phyloP scores from a whole-genome alignment of 2,113 vertebrate genomes.

The Neopipo cinnamomea region DNA sequence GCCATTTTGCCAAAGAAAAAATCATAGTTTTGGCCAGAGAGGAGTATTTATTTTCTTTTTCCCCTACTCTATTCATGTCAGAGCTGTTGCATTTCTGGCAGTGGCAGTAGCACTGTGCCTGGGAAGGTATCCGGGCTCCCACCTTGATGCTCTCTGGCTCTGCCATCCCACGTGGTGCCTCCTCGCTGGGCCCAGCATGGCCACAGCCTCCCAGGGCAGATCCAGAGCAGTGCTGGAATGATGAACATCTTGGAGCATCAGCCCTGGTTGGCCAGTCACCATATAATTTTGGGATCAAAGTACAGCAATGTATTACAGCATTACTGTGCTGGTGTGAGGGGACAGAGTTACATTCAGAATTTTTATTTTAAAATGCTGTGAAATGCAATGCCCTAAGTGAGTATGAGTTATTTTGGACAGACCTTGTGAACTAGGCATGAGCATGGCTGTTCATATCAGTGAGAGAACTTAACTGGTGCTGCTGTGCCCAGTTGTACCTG shows the following conservation, averaged over 20 bases:
- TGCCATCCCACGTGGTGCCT: neutral
- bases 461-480: neutral
- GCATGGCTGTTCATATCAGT: neutral
- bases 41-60: neutral
- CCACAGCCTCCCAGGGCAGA: neutral
- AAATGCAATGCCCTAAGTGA: neutral
- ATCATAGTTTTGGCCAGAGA: neutral
- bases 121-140: neutral
- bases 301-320: neutral
- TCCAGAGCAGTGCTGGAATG: neutral
- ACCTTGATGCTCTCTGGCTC: neutral
- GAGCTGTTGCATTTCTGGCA: neutral
- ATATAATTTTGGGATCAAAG: neutral
- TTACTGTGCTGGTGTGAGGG: neutral
- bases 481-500: neutral
- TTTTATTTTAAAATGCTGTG: neutral
- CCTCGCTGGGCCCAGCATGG: accelerated
- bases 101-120: neutral
- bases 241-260: neutral
- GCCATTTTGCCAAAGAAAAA: neutral
- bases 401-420: neutral
- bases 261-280: neutral
- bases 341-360: neutral
- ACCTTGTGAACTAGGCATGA: neutral
- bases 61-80: neutral